phyloP scores from a whole-genome alignment of 2,888 invertebrate species.

The Incurvaria masculella region DNA sequence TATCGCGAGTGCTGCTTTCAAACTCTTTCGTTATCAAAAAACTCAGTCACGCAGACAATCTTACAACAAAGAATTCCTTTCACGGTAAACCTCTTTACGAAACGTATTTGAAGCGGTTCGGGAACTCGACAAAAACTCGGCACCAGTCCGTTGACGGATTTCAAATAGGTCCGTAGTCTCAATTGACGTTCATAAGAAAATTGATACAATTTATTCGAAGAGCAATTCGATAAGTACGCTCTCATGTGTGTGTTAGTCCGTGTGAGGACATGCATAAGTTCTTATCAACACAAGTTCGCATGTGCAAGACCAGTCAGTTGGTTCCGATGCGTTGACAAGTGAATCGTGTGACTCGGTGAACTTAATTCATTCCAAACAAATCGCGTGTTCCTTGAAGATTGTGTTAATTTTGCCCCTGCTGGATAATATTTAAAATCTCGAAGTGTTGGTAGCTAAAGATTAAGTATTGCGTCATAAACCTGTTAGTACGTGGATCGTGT shows the following conservation, averaged over 20 bases:
- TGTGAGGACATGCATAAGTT: background rate
- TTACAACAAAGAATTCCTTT: background rate
- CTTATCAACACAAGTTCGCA: background rate
- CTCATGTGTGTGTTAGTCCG: background rate
- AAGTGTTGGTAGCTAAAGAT: too few relatives aligned
- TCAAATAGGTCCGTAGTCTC: constrained; percentile 33
- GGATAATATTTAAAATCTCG: too few relatives aligned
- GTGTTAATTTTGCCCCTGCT: too few relatives aligned
- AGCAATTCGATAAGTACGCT: constrained; percentile 39
- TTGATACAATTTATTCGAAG: constrained; percentile 51
- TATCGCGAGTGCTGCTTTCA: background rate
- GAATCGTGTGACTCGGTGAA: background rate
- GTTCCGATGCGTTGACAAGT: background rate
- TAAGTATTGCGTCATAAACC: background rate
- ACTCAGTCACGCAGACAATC: background rate
- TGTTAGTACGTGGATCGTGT: background rate
- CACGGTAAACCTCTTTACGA: background rate
- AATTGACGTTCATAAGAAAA: constrained; percentile 46
- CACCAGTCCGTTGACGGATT: background rate
- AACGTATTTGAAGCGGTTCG: background rate
- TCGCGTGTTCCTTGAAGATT: too few relatives aligned
- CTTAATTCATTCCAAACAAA: too few relatives aligned
- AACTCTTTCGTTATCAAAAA: background rate
- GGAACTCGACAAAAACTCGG: background rate
- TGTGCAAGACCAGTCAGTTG: background rate